Percentiles rank a stretch among this genome's conserved stretches.
Conservation (phyloP, 1,140 invertebrate species). For the Calliopsis andreniformis region DNA sequence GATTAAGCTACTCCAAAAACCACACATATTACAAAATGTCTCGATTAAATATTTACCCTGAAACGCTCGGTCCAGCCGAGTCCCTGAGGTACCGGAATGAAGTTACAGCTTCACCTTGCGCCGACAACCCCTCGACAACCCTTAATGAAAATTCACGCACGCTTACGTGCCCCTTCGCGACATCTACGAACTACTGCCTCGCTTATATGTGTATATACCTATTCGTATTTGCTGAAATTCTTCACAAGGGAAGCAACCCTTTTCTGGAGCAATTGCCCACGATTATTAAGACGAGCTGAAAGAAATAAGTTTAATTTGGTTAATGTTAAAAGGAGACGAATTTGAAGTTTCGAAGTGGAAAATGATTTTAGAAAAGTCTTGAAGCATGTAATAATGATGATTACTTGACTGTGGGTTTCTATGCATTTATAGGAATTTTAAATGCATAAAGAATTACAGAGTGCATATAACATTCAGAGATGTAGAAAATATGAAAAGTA, state of each 20-base stretch:
- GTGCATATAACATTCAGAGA: no score
- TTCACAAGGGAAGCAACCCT: background rate
- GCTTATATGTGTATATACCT: conserved; percentile 26
- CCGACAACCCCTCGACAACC: background rate
- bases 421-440: no score
- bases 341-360: no score
- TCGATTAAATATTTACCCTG: conserved; percentile 66
- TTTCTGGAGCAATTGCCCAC: background rate
- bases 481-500: no score
- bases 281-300: background rate
- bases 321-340: no score
- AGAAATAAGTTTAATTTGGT: background rate
- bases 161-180: background rate
- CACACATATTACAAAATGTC: conserved; percentile 64
- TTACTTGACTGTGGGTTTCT: no score
- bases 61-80: conserved; percentile 44
- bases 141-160: conserved; percentile 46
- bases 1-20: conserved; percentile 58
- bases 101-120: conserved; percentile 33
- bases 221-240: no score
- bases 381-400: no score
- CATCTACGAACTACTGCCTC: background rate
- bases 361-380: no score
- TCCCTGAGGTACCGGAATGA: conserved; percentile 21
- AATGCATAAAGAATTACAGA: no score